Percentiles rank a stretch among this genome's conserved stretches.
phyloP scores from a whole-genome alignment of 2,797 vertebrate species.

The Podarcis lilfordi region DNA sequence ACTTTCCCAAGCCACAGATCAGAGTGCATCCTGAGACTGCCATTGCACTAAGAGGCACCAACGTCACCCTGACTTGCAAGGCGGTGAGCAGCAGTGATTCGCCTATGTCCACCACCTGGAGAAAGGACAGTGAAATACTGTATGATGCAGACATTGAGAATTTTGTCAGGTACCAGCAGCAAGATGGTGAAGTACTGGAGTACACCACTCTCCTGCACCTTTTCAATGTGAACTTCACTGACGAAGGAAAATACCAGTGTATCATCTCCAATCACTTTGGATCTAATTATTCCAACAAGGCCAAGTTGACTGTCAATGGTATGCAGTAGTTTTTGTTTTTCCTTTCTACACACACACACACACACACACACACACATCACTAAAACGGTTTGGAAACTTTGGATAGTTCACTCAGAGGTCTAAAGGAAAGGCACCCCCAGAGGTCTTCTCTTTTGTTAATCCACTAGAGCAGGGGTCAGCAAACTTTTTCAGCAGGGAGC shows the following conservation, averaged over 20 bases:
- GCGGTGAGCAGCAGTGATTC: conserved; percentile 85
- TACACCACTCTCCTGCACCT: conserved; percentile 82
- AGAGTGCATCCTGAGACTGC: conserved; percentile 79
- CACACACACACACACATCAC: neutral
- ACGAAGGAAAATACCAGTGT: conserved; percentile 87
- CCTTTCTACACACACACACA: neutral
- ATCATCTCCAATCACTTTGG: conserved; percentile 86
- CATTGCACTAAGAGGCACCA: conserved; percentile 77
- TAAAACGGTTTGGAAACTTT: conserved; percentile 16
- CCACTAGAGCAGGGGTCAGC: neutral
- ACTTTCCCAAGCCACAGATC: conserved; percentile 85
- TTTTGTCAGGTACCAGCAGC: conserved; percentile 79
- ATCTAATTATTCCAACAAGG: conserved; percentile 86
- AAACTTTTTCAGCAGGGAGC: too few relatives aligned
- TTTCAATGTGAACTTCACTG: conserved; percentile 84
- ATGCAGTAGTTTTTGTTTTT: conserved; percentile 48
- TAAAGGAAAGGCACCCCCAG: neutral
- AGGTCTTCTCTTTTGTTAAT: neutral
- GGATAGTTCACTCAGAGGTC: neutral
- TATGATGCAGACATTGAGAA: conserved; percentile 81
- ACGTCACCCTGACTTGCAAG: conserved; percentile 78
- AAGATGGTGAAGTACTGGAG: conserved; percentile 76
- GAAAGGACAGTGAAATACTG: conserved; percentile 82
- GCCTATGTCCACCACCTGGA: conserved; percentile 80
- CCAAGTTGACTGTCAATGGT: conserved; percentile 86